Evolutionary conservation across 1,140 invertebrate genomes (phyloP), one percentile per base, ranked within the genome.

Genomic region (Drosophila melanica): DNA sequence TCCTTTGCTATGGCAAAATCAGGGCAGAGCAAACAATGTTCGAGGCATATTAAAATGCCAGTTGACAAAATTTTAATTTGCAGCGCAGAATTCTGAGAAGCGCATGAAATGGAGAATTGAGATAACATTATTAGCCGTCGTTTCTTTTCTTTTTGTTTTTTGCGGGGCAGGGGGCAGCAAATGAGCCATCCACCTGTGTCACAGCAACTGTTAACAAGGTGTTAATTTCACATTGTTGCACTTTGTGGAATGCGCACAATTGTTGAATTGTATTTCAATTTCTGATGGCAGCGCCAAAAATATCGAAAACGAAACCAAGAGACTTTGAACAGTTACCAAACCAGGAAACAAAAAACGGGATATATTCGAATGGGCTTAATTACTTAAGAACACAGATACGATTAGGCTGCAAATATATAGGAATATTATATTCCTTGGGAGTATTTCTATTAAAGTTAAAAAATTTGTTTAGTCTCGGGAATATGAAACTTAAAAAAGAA

Each of bases 201-300:
- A 18, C 23, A 35, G 54, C 39, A 53, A 59, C 51, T 84, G 76
- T 80, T 69, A 85, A 68, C 58, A 58, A 69, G 62, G 81, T 80
- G 58, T 85, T 80, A 66, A 69, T 75, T 85, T 77, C 77, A 55
- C 44, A 45, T 12, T 16, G 64, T 50, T 50, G 54, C 55, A 14
- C 14, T 37, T n/a, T 20, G 12, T 50, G 77, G 74, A 77, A 85
- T 75, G 77, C 73, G 55, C 59, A 67, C 69, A 82, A 68, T 79
- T 51, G 42, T 63, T 73, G 47, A 75, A 81, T 66, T 42, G 58
- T 70, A 76, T 77, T 70, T 51, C 67, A 64, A 66, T 63, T 63
- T 58, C 69, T 45, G 41, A 45, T 42, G 44, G 39, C 39, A 57
- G 54, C 37, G 16, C 16, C 35, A 20, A 54, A 58, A 69, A 41